Percentiles rank a stretch among this genome's conserved stretches.
phyloP scores from a whole-genome alignment of 2,888 invertebrate genomes.

The Synanthedon vespiformis region DNA sequence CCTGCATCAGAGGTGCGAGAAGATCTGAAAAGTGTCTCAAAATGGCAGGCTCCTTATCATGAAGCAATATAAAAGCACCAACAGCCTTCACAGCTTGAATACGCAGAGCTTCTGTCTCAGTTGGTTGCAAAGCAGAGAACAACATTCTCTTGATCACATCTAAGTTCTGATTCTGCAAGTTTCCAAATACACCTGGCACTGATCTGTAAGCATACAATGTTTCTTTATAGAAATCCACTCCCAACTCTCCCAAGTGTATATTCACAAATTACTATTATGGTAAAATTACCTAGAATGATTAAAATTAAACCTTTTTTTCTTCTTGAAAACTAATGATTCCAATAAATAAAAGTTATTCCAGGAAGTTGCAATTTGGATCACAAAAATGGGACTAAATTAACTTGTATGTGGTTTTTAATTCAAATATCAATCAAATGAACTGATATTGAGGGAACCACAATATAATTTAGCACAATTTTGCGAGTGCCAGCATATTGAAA shows the following conservation, averaged over 20 bases:
- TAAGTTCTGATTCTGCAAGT: slow-evolving; percentile 91
- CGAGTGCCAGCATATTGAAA: not conserved
- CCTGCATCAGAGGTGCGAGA: slow-evolving; percentile 81
- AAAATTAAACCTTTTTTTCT: too few relatives aligned
- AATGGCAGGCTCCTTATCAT: slow-evolving; percentile 93
- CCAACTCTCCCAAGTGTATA: too few relatives aligned
- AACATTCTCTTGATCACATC: slow-evolving; percentile 96
- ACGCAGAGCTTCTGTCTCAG: slow-evolving; percentile 79
- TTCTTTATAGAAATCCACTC: too few relatives aligned
- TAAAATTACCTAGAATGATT: too few relatives aligned
- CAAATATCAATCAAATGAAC: slow-evolving; percentile 2
- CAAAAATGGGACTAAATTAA: too few relatives aligned
- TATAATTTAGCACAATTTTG: slow-evolving; percentile 4
- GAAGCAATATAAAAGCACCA: slow-evolving; percentile 89
- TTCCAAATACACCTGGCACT: slow-evolving; percentile 97
- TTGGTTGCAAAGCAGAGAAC: slow-evolving; percentile 81
- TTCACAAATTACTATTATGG: too few relatives aligned
- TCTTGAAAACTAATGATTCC: too few relatives aligned
- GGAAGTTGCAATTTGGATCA: too few relatives aligned
- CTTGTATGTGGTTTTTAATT: not conserved
- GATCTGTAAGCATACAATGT: slow-evolving; percentile 64
- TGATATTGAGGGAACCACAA: slow-evolving; percentile 5
- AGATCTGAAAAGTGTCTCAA: slow-evolving; percentile 90
- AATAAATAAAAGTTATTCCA: too few relatives aligned
- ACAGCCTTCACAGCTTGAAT: slow-evolving; percentile 87